phyloP scores from a whole-genome alignment of 2,113 vertebrate species.

The Ophthalmotilapia sp. region DNA sequence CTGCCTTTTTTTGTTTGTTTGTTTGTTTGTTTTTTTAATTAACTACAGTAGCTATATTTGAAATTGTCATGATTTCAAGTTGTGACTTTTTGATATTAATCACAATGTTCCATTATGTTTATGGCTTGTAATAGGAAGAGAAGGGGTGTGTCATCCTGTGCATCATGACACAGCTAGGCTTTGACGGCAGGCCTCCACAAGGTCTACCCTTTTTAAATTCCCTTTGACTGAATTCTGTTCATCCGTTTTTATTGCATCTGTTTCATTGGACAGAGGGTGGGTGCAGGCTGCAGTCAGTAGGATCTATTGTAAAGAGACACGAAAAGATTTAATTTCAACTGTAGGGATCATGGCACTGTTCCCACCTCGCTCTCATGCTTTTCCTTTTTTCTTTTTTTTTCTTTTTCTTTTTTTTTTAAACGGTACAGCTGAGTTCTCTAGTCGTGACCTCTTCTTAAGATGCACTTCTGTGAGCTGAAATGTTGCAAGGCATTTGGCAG shows the following conservation, averaged over 20 bases:
- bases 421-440: not conserved
- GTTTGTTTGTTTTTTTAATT: conserved; percentile 13
- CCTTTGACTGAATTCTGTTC: conserved; percentile 99
- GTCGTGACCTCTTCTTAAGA: conserved; percentile 1
- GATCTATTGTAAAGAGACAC: conserved; percentile 52
- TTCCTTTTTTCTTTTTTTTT: not conserved
- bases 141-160: conserved; percentile 99
- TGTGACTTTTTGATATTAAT: conserved; percentile 94
- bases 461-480: not conserved
- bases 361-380: conserved; percentile 22
- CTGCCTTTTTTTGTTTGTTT: conserved; percentile 74
- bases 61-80: conserved; percentile 57
- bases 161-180: conserved; percentile 99
- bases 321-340: conserved; percentile 80
- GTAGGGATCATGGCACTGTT: conserved; percentile 86
- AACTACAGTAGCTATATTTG: conserved; percentile 46
- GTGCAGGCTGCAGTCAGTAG: conserved; percentile 67
- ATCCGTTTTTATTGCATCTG: conserved; percentile 96
- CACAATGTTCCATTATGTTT: conserved; percentile 99
- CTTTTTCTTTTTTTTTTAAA: fast-evolving
- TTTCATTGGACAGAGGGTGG: conserved; percentile 83
- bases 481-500: not conserved
- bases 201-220: conserved; percentile 99
- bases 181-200: conserved; percentile 99
- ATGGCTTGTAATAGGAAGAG: conserved; percentile 99